Evolutionary conservation across 2,888 invertebrate genomes (phyloP).

Genomic region (Drosophila incognita): DNA sequence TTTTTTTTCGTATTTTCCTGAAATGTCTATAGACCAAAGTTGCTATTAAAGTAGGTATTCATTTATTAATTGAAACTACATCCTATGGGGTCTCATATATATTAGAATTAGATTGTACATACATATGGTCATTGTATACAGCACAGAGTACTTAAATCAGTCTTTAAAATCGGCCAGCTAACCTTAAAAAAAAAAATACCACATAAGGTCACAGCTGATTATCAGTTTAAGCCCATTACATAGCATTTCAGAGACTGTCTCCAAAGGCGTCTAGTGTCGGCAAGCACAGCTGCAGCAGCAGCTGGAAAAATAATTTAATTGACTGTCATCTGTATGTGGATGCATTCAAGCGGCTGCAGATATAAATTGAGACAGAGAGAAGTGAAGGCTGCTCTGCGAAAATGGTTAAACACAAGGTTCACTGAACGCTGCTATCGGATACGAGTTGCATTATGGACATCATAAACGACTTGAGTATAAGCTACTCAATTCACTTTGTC

Average conservation of each 20-base stretch:
- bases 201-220: conserved; percentile 1
- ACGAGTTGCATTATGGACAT: neutral
- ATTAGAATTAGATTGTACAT: neutral
- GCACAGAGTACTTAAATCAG: neutral
- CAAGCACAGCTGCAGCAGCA: conserved; percentile 8
- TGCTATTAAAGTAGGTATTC: neutral
- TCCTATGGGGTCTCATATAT: neutral
- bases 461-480: neutral
- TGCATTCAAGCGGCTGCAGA: conserved; percentile 9
- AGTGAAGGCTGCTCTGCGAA: neutral
- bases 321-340: conserved; percentile 5
- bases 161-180: conserved; percentile 2
- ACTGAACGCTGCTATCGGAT: neutral
- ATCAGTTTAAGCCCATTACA: conserved; percentile 10
- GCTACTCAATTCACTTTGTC: neutral
- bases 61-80: neutral
- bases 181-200: neutral
- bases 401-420: neutral
- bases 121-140: neutral
- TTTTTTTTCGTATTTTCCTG: neutral
- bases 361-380: conserved; percentile 22
- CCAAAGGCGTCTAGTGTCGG: conserved; percentile 17
- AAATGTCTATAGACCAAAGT: neutral
- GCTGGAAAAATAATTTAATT: conserved; percentile 9
- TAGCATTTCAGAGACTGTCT: conserved; percentile 16